A percentile compares a stretch with the other conserved stretches of the same genome.
phyloP scores from a whole-genome alignment of 1,140 invertebrate species.

The Meteorus sp. region DNA sequence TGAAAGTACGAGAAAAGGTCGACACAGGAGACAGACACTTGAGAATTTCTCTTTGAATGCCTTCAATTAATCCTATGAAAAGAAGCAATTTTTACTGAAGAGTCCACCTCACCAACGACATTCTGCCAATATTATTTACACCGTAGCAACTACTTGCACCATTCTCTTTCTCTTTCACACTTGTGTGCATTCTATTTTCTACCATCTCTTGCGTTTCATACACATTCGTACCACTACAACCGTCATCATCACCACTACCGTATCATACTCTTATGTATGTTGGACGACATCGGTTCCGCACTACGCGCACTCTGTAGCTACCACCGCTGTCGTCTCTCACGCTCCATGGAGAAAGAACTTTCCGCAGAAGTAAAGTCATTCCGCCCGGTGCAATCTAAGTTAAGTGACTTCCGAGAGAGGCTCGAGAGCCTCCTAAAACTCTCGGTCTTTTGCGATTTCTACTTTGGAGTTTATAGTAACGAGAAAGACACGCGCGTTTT shows the following conservation, averaged over 20 bases:
- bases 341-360: slow-evolving; percentile 37
- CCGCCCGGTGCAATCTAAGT: slow-evolving; percentile 58
- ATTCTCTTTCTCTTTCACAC: not conserved
- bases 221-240: too few species aligned
- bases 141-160: not conserved
- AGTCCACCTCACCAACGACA: not conserved
- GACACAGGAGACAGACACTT: too few species aligned
- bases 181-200: not conserved
- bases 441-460: slow-evolving; percentile 32
- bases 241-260: too few species aligned
- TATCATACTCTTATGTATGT: too few species aligned
- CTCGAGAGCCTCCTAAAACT: slow-evolving; percentile 45
- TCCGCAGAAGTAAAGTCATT: slow-evolving; percentile 57
- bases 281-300: slow-evolving; percentile 16
- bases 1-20: too few species aligned
- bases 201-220: too few species aligned
- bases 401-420: slow-evolving; percentile 59
- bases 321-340: slow-evolving; percentile 4
- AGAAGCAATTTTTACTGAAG: slow-evolving; percentile 22
- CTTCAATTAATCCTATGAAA: slow-evolving; percentile 18
- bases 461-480: slow-evolving; percentile 10
- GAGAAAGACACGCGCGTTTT: not conserved
- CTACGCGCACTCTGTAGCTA: not conserved
- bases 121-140: slow-evolving; percentile 10
- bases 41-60: slow-evolving; percentile 8